Conservation (phyloP, 2,888 invertebrate genomes). For the Meloe dianella region DNA sequence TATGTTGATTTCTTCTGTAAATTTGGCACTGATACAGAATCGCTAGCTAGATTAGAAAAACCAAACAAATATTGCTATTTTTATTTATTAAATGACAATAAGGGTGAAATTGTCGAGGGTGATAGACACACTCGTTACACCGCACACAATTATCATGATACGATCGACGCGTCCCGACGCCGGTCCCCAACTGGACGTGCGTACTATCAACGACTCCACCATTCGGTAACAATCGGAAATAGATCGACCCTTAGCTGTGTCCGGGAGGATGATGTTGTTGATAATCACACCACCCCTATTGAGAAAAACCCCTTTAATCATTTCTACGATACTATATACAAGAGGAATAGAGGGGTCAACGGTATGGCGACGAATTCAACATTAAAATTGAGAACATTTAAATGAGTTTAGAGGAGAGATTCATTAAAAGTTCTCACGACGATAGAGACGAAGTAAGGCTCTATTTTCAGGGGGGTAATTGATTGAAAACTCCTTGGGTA, state of each 20-base stretch:
- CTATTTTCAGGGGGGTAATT: too few species aligned
- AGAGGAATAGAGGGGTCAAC: neutral
- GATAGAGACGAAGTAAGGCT: neutral
- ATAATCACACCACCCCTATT: conserved; percentile 21
- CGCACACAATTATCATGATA: conserved; percentile 17
- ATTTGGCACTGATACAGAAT: neutral
- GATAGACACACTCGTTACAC: neutral
- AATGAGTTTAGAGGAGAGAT: neutral
- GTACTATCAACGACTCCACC: conserved; percentile 33
- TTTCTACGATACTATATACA: neutral
- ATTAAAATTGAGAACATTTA: neutral
- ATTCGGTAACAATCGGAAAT: conserved; percentile 36
- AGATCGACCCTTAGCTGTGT: conserved; percentile 41
- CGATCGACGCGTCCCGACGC: conserved; percentile 39
- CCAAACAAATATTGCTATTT: neutral
- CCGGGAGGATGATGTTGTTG: conserved; percentile 30
- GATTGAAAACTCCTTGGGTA: neutral
- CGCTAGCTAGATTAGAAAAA: neutral
- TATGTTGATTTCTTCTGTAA: neutral
- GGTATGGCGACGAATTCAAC: neutral
- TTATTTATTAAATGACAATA: neutral
- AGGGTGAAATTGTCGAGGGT: neutral
- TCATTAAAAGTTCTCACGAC: neutral
- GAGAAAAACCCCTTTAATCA: neutral
- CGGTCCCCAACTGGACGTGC: conserved; percentile 36